Evolutionary conservation across 2,888 invertebrate species (phyloP).

Genomic region (Frankliniella intonsa): DNA sequence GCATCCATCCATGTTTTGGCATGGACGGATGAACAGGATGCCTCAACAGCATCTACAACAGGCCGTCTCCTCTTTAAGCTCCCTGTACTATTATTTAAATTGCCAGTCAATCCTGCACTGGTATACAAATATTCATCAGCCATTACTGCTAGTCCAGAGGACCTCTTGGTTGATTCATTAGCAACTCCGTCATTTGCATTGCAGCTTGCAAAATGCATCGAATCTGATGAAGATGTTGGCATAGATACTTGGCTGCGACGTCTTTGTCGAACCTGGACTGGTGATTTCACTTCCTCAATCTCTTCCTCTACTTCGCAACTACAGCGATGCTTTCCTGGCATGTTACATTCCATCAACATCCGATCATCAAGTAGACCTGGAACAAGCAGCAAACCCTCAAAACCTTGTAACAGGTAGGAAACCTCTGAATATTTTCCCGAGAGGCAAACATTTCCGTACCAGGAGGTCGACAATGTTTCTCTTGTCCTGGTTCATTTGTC

Average conservation of each 20-base stretch:
- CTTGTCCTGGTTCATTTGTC: neutral
- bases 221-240: neutral
- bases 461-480: neutral
- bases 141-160: neutral
- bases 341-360: slow-evolving; percentile 65
- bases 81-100: neutral
- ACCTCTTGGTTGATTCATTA: slow-evolving; percentile 11
- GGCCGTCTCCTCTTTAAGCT: neutral
- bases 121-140: slow-evolving; percentile 1
- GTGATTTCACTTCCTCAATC: slow-evolving; percentile 40
- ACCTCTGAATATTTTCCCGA: too few species aligned
- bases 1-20: neutral
- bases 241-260: slow-evolving; percentile 28
- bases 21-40: neutral
- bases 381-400: neutral
- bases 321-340: slow-evolving; percentile 73
- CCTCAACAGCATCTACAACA: neutral
- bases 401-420: too few species aligned
- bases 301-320: slow-evolving; percentile 68
- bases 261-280: slow-evolving; percentile 40
- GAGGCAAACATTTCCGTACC: neutral
- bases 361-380: slow-evolving; percentile 57
- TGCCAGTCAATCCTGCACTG: neutral
- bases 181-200: slow-evolving; percentile 19
- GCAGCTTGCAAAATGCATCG: neutral